A percentile compares a stretch with the other conserved stretches of the same genome.
Conservation (phyloP, 2,797 vertebrate species). For the Vipera ursinii region DNA sequence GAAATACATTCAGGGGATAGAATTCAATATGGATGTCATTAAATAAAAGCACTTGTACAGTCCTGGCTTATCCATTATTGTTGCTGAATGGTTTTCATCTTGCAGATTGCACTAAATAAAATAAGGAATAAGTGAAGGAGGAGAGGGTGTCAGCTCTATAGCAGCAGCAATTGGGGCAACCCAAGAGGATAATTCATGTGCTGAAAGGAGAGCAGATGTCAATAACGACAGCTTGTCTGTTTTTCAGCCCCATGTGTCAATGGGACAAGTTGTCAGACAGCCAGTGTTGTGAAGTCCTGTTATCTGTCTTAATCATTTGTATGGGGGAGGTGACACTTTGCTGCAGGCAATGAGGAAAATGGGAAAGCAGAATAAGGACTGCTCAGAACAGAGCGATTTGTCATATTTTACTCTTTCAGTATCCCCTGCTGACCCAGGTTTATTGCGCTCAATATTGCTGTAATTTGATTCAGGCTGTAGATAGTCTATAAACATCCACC, state of each 20-base stretch:
- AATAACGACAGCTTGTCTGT: slow-evolving; percentile 31
- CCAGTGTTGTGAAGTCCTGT: slow-evolving; percentile 9
- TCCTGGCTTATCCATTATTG: neutral
- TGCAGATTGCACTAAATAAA: neutral
- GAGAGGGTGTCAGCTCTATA: neutral
- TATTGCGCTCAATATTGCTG: neutral
- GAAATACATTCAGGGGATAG: neutral
- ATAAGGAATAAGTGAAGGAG: neutral
- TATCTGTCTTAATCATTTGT: slow-evolving; percentile 27
- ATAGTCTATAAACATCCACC: neutral
- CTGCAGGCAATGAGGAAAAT: slow-evolving; percentile 24
- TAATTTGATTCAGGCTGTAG: neutral
- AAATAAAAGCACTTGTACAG: neutral
- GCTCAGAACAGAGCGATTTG: slow-evolving; percentile 6
- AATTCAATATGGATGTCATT: neutral
- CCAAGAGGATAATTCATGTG: slow-evolving; percentile 17
- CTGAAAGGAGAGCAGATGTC: slow-evolving; percentile 25
- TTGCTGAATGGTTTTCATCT: neutral
- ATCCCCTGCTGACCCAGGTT: neutral
- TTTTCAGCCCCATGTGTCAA: slow-evolving; percentile 23
- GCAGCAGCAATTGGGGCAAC: slow-evolving; percentile 11
- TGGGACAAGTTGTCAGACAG: slow-evolving; percentile 28
- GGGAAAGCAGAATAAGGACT: neutral
- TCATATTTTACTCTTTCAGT: slow-evolving; percentile 11
- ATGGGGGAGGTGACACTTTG: slow-evolving; percentile 4